These are phyloP conservation scores for Hedychridium roseum DNA, from an alignment of 2,888 invertebrate genomes.

Conservation along the genomic window DNA sequence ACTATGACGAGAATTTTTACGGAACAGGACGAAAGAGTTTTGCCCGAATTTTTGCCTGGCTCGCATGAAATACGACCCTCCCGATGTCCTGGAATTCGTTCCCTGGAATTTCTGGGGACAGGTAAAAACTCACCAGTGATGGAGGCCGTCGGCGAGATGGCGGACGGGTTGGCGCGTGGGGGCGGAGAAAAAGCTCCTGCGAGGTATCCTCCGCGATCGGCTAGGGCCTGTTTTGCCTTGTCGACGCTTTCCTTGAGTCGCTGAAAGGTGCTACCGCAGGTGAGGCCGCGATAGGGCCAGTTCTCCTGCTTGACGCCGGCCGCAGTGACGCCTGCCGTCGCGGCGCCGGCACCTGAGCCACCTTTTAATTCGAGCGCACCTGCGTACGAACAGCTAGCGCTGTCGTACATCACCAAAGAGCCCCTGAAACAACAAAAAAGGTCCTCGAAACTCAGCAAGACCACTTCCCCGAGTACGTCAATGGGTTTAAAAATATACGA, in stretches of 20 bases:
- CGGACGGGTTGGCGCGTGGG: slow-evolving; percentile 58
- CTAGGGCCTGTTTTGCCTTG: slow-evolving; percentile 85
- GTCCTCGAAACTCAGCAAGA: no score
- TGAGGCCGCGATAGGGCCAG: slow-evolving; percentile 72
- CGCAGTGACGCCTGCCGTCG: slow-evolving; percentile 61
- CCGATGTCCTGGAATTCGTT: background rate
- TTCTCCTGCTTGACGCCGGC: slow-evolving; percentile 58
- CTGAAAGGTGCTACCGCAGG: slow-evolving; percentile 86
- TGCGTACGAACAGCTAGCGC: slow-evolving; percentile 87
- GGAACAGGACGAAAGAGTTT: no score
- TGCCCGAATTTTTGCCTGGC: no score
- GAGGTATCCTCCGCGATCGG: slow-evolving; percentile 58
- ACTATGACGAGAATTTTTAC: background rate
- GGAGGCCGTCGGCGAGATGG: slow-evolving; percentile 57
- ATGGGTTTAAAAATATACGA: no score
- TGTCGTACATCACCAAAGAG: slow-evolving; percentile 82
- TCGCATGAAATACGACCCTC: background rate
- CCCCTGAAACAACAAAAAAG: slow-evolving; percentile 46
- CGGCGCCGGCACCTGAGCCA: slow-evolving; percentile 65
- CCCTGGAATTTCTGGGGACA: slow-evolving; percentile 1
- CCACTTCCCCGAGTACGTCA: no score
- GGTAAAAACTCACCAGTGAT: slow-evolving; percentile 57
- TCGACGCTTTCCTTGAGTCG: slow-evolving; percentile 90
- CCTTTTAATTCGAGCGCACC: slow-evolving; percentile 82
- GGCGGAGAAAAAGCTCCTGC: slow-evolving; percentile 61